phyloP scores from a whole-genome alignment of 2,888 invertebrate genomes.

The Drosophila tanythrix region DNA sequence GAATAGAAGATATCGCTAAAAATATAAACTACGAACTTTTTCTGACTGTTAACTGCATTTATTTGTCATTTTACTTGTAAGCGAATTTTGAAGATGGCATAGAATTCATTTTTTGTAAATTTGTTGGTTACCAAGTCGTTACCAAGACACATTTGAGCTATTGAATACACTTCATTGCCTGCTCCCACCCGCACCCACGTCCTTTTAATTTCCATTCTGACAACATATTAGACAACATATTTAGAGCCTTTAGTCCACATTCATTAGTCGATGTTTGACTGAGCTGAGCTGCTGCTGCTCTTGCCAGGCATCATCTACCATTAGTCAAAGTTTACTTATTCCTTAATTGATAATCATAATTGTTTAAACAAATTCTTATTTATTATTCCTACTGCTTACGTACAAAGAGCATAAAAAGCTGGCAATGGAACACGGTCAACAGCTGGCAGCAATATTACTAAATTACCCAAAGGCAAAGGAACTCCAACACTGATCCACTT shows the following conservation, averaged over 20 bases:
- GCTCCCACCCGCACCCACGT: neutral
- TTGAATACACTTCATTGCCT: neutral
- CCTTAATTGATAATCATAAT: conserved; percentile 59
- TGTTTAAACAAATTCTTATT: conserved; percentile 53
- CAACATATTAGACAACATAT: neutral
- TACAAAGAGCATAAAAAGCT: neutral
- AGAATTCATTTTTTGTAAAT: no score
- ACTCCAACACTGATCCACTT: neutral
- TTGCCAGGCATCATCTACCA: neutral
- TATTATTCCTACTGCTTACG: conserved; percentile 32
- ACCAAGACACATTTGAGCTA: no score
- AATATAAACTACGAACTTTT: neutral
- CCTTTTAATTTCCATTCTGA: neutral
- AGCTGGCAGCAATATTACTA: conserved; percentile 1
- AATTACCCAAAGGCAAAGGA: neutral
- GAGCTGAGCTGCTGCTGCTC: neutral
- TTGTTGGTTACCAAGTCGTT: no score
- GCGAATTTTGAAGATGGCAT: no score
- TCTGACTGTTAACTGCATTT: no score
- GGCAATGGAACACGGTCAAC: neutral
- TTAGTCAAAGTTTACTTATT: conserved; percentile 4
- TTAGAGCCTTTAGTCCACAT: neutral
- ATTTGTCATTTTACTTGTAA: no score
- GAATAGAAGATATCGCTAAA: neutral
- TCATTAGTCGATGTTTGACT: neutral